Evolutionary conservation across 2,888 invertebrate genomes (phyloP), one percentile per base, ranked within the genome.

Genomic region (Sminthurides aquaticus): DNA sequence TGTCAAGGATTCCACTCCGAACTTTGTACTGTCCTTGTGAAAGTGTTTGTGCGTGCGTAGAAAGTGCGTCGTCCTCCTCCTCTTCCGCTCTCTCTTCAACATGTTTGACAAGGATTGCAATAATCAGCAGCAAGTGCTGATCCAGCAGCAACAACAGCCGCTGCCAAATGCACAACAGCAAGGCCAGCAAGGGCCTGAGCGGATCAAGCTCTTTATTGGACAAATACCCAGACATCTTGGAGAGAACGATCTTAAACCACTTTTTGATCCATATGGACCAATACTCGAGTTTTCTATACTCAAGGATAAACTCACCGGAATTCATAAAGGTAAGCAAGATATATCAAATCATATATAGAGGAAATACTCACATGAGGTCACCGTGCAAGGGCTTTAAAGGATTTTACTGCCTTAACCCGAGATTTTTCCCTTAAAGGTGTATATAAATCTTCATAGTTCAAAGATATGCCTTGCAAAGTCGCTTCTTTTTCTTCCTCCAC

Each of bases 281-380:
- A 73, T 73, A 22, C 57, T 71, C 11, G 94, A 95, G 83, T 87
- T 95, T 77, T 91, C 92, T 69, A 90, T 95, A 67, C 86, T 95
- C 75, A 93, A 92, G 83, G 94, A 95, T 80, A 91, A 93, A 78
- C 89, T 90, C 83, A 94, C 93, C 66, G 94, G 94, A 71, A 90
- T 93, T 87, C 94, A 94, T 80, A 94, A 94, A 87, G 93, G 92
- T 90, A 78, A 79, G 83, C 77, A n/a, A n/a, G n/a, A n/a, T n/a
- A n/a, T 22, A 57, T 67, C 54, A 20, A 52, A 20, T 5, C 5
- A 20, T 8, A 15, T 52, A 20, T 5, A 34, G 43, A 34, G 43
- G 43, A 15, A 34, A 34, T n/a, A n/a, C n/a, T n/a, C n/a, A n/a
- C n/a, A n/a, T n/a, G n/a, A n/a, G n/a, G n/a, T n/a, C n/a, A n/a